phyloP scores from a whole-genome alignment of 2,888 invertebrate genomes.

The Caenorhabditis macrosperma region DNA sequence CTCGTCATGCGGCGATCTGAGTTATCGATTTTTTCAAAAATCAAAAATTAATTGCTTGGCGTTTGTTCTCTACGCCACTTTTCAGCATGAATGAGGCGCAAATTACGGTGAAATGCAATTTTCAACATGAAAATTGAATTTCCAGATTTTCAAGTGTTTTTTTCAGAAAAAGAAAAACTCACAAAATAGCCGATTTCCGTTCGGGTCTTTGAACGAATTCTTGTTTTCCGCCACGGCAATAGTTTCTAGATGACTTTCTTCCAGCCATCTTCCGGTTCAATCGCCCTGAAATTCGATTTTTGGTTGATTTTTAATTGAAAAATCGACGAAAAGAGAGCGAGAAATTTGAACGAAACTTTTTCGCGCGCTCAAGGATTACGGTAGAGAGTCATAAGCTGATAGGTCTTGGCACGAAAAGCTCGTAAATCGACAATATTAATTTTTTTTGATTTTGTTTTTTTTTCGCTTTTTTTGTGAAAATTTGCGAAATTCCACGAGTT shows the following conservation, averaged over 20 bases:
- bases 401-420: not conserved
- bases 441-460: too few species aligned
- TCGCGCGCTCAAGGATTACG: not conserved
- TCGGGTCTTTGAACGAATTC: not conserved
- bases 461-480: too few species aligned
- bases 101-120: too few species aligned
- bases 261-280: constrained; percentile 41
- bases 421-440: not conserved
- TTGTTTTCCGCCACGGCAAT: not conserved
- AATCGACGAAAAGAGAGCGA: not conserved
- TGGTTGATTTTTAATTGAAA: not conserved
- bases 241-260: constrained; percentile 5
- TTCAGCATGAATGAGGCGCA: too few species aligned
- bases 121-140: too few species aligned
- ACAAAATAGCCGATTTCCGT: not conserved
- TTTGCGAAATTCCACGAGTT: too few species aligned
- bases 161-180: not conserved
- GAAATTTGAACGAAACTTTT: not conserved
- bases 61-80: too few species aligned
- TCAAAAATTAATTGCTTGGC: too few species aligned
- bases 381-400: not conserved
- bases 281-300: constrained; percentile 28
- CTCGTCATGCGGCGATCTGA: constrained; percentile 51
- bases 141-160: too few species aligned
- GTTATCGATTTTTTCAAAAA: not conserved